Evolutionary conservation across 2,888 invertebrate genomes (phyloP).

Genomic region (Bursaphelenchus okinawaensis): DNA sequence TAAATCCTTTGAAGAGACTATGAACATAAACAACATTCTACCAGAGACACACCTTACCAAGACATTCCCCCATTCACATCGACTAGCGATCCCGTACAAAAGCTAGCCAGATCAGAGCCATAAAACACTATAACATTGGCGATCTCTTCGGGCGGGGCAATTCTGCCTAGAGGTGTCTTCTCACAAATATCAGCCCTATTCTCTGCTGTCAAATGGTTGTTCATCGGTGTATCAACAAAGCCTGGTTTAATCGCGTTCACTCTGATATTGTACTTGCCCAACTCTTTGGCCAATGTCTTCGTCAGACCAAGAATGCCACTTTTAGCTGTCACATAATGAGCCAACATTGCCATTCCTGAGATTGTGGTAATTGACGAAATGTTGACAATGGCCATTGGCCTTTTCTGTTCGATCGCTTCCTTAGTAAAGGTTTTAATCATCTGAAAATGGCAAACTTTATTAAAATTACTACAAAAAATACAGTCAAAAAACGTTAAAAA

Average conservation of each 20-base stretch:
- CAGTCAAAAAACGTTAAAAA: background rate
- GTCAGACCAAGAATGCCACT: constrained; percentile 83
- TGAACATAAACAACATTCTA: too few relatives aligned
- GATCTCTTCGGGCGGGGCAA: background rate
- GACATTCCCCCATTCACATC: constrained; percentile 43
- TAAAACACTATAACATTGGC: background rate
- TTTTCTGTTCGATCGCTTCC: constrained; percentile 70
- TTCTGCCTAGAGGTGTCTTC: background rate
- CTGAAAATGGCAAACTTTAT: constrained; percentile 64
- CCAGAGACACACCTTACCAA: background rate
- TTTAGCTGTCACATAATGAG: constrained; percentile 86
- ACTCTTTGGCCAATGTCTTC: constrained; percentile 78
- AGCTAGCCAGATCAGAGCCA: background rate
- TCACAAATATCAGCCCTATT: background rate
- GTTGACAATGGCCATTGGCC: constrained; percentile 68
- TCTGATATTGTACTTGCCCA: constrained; percentile 63
- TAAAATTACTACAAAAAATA: too few relatives aligned
- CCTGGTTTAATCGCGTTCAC: constrained; percentile 80
- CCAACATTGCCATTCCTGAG: constrained; percentile 76
- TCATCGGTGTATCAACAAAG: constrained; percentile 79
- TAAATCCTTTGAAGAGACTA: too few relatives aligned
- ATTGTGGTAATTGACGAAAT: constrained; percentile 80
- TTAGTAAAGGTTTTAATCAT: constrained; percentile 74
- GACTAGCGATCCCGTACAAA: background rate
- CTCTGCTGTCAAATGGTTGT: background rate